Base-by-base conservation (phyloP, 2,888 invertebrate species). In the Perizoma flavofasciatum region DNA sequence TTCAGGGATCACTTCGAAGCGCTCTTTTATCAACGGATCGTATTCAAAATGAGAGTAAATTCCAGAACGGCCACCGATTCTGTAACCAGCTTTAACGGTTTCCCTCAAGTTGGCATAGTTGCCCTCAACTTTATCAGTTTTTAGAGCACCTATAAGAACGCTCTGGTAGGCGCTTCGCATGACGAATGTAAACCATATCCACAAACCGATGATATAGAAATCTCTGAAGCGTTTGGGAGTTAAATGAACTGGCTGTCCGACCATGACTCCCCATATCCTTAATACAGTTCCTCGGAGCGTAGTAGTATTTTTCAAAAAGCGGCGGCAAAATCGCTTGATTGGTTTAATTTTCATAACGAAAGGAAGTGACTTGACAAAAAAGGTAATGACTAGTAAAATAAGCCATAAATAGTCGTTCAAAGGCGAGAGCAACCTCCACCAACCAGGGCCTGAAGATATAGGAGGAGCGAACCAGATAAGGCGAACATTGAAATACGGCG, bases 161-260 rank as follows among this genome's bases (percentile, higher is more conserved):
- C 86, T 88, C 66, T 88, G 88, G 56, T 88, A 88, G 6, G 83
- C 86, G 63, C 78, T 88, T 41, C 88, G 78, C 5, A 88, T 75
- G 1, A 87, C 83, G 61, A 88, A 89, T 0, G 86, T 83, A 34
- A 88, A 89, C 86, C 85, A 87, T 53, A 89, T 69, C 88, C 88
- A 89, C 32, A 88, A 55, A 11, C 76, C 69, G 9, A 88, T 68
- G 6, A 88, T 76, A 56, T 88, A 88, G 56, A 87, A 85, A 69
- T 88, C 88, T 62, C 88, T 71, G 45, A 88, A 88, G n/a, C 78
- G 75, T 63, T 64, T 78, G 3, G 86, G 88, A 7, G 73, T 70
- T 1, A 88, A 75, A 47, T 71, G 70, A 6, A 88, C 78, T 0
- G 87, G 83, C 58, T 88, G 88, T 0, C 87, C 87, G 51, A 86